These are phyloP conservation scores for Dendrocincla tyrannina DNA, from an alignment of 2,797 vertebrate species.

Conservation along the genomic window DNA sequence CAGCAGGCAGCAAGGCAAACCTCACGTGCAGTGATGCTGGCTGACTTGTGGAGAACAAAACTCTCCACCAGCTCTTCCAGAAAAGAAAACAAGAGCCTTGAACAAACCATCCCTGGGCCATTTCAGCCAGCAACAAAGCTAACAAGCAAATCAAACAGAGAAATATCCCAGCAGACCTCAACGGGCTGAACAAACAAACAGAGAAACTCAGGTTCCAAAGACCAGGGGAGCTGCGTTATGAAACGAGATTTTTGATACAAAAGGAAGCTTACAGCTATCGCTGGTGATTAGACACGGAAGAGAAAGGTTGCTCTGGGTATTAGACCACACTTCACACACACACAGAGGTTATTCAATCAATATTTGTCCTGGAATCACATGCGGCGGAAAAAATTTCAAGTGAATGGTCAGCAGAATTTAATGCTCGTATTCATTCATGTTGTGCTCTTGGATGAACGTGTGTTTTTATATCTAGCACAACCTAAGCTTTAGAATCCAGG, in stretches of 20 bases:
- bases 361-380: conserved; percentile 57
- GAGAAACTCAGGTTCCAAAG: conserved; percentile 49
- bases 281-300: conserved; percentile 14
- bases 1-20: neutral
- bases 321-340: conserved; percentile 25
- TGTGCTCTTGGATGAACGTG: neutral
- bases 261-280: conserved; percentile 43
- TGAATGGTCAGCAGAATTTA: conserved; percentile 57
- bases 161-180: conserved; percentile 44
- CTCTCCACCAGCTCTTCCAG: neutral
- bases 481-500: neutral
- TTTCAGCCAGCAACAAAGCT: conserved; percentile 13
- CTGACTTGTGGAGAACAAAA: neutral
- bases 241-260: conserved; percentile 48
- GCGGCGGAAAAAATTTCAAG: neutral
- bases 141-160: conserved; percentile 57
- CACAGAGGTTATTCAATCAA: conserved; percentile 41
- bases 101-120: neutral
- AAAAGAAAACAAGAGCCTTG: neutral
- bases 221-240: conserved; percentile 20
- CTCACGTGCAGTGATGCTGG: accelerated
- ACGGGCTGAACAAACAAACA: conserved; percentile 29
- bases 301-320: conserved; percentile 24
- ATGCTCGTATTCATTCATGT: neutral
- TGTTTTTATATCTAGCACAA: conserved; percentile 3